Conservation (phyloP, 1,140 invertebrate species). For the Heliconius himera region DNA sequence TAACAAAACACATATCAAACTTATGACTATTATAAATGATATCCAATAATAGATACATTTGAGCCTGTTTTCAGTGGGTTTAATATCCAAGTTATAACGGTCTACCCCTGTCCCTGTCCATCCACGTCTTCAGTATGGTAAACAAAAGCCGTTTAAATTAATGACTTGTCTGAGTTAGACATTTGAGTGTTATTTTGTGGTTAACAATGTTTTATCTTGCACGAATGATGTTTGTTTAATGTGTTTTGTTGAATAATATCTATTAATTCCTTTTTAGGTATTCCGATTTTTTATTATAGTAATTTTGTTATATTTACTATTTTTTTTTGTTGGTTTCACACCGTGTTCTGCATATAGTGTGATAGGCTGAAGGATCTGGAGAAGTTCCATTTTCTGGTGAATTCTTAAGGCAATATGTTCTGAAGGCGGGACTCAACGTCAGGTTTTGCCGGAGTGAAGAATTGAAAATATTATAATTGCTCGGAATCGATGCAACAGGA, state of each 20-base stretch:
- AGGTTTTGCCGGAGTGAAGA: too few species aligned
- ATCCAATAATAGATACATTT: constrained; percentile 21
- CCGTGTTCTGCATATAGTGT: too few species aligned
- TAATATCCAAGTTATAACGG: constrained; percentile 35
- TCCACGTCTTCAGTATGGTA: constrained; percentile 34
- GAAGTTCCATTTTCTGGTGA: too few species aligned
- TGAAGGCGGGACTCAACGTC: too few species aligned
- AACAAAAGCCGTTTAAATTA: constrained; percentile 42
- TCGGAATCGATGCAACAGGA: too few species aligned
- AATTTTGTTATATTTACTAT: too few species aligned
- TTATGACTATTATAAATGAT: constrained; percentile 23
- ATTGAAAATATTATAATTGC: too few species aligned
- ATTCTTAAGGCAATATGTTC: too few species aligned
- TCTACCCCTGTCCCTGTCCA: constrained; percentile 41
- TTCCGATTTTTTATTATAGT: too few species aligned
- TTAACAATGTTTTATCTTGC: background rate
- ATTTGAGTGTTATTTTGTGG: constrained; percentile 31
- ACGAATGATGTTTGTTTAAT: background rate
- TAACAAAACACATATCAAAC: too few species aligned
- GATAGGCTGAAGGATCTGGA: too few species aligned
- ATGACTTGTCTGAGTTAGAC: constrained; percentile 29
- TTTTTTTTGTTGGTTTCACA: too few species aligned
- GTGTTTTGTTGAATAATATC: background rate
- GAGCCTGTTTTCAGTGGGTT: constrained; percentile 22
- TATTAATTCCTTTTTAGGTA: background rate